A percentile compares a stretch with the other conserved stretches of the same genome.
phyloP scores from a whole-genome alignment of 2,888 invertebrate genomes.

The Lysandra bellargus region DNA sequence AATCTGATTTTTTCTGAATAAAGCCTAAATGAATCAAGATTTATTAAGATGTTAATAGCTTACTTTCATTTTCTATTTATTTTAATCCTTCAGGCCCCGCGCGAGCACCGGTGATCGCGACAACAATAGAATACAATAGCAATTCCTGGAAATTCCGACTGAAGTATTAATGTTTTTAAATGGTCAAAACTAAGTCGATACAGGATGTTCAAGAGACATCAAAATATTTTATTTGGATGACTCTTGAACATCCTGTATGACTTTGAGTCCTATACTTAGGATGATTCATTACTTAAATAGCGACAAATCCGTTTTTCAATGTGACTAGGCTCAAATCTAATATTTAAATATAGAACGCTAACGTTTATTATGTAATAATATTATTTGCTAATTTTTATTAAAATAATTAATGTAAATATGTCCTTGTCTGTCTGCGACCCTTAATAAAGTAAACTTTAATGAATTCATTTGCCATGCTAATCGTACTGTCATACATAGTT shows the following conservation, averaged over 20 bases:
- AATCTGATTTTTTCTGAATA: neutral
- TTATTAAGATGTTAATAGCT: neutral
- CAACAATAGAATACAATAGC: too few species aligned
- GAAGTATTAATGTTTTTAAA: neutral
- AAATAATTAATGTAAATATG: conserved; percentile 7
- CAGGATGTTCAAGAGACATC: neutral
- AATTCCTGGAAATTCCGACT: too few species aligned
- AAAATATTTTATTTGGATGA: neutral
- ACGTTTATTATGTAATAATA: neutral
- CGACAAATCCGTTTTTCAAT: neutral
- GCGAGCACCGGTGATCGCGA: too few species aligned
- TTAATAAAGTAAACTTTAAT: conserved; percentile 1
- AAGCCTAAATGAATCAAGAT: neutral
- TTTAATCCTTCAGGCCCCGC: too few species aligned
- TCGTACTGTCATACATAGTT: conserved; percentile 10
- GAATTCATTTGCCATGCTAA: conserved; percentile 22
- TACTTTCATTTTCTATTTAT: neutral
- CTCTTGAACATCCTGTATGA: neutral
- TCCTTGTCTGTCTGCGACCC: neutral
- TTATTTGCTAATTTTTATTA: neutral
- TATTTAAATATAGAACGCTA: neutral
- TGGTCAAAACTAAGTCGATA: neutral
- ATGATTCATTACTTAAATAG: neutral
- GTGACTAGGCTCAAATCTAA: neutral
- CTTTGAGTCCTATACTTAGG: neutral